Evolutionary conservation across 2,113 vertebrate species (phyloP).

Genomic region (Triplophysa tibetana): DNA sequence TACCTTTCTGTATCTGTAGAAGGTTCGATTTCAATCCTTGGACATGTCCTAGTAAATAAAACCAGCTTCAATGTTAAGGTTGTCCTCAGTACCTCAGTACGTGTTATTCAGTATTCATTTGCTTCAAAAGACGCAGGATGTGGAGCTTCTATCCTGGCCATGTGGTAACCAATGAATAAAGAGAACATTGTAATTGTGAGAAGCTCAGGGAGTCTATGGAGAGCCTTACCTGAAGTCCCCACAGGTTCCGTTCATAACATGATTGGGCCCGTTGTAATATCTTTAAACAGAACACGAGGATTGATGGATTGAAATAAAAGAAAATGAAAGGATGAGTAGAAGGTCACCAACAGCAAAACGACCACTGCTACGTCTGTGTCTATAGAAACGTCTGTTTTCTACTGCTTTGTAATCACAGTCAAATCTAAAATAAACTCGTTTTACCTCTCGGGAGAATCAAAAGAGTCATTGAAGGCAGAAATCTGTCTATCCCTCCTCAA

Average conservation of each 20-base stretch:
- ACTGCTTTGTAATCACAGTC: background rate
- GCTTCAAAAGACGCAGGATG: background rate
- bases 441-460: conserved; percentile 82
- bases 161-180: conserved; percentile 9
- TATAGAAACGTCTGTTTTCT: background rate
- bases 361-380: background rate
- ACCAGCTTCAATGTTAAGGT: conserved; percentile 46
- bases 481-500: conserved; percentile 77
- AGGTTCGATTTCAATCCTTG: conserved; percentile 59
- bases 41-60: conserved; percentile 52
- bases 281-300: conserved; percentile 53
- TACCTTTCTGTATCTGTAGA: conserved; percentile 61
- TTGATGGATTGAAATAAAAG: conserved; percentile 32
- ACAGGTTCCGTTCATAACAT: conserved; percentile 65
- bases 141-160: background rate
- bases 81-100: conserved; percentile 11
- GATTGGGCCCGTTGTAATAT: conserved; percentile 62
- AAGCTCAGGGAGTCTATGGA: background rate
- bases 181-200: background rate
- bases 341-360: background rate
- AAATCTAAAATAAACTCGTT: conserved; percentile 31
- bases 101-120: background rate
- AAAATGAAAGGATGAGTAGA: background rate
- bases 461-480: conserved; percentile 75
- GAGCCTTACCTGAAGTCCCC: conserved; percentile 72